A percentile compares a stretch with the other conserved stretches of the same genome.
phyloP scores from a whole-genome alignment of 2,888 invertebrate species.

The Acrobeloides nanus region DNA sequence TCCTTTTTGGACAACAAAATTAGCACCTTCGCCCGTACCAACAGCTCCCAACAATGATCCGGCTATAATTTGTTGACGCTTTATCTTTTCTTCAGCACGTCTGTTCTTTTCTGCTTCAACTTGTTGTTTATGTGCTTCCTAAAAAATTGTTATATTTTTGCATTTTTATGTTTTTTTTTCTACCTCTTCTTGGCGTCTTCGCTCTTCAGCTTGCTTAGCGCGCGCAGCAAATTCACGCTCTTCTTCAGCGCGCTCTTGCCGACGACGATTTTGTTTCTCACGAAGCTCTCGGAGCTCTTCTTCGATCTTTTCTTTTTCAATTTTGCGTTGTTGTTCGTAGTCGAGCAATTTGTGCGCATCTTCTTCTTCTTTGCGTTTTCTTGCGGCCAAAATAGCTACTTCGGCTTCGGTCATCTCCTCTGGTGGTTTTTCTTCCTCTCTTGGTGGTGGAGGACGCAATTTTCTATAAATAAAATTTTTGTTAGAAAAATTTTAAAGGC shows the following conservation, averaged over 20 bases:
- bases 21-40: constrained; percentile 17
- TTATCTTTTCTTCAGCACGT: not conserved
- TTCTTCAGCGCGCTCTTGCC: constrained; percentile 39
- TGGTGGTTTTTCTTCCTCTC: constrained; percentile 22
- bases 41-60: constrained; percentile 33
- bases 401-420: constrained; percentile 50
- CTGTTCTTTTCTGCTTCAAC: not conserved
- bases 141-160: too few relatives aligned
- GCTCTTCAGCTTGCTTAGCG: constrained; percentile 44
- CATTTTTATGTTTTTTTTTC: too few relatives aligned
- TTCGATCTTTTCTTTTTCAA: constrained; percentile 89
- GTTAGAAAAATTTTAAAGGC: too few relatives aligned
- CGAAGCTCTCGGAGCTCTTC: constrained; percentile 90
- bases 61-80: not conserved
- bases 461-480: not conserved
- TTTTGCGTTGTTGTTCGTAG: constrained; percentile 41
- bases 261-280: constrained; percentile 75
- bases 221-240: constrained; percentile 41
- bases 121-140: not conserved
- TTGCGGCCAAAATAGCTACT: constrained; percentile 47
- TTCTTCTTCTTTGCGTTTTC: constrained; percentile 52
- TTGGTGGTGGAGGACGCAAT: not conserved
- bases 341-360: constrained; percentile 50
- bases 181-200: constrained; percentile 45
- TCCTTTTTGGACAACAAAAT: constrained; percentile 13